These are phyloP conservation scores for Bombus waltoni DNA, from an alignment of 1,140 invertebrate species.

Conservation along the genomic window DNA sequence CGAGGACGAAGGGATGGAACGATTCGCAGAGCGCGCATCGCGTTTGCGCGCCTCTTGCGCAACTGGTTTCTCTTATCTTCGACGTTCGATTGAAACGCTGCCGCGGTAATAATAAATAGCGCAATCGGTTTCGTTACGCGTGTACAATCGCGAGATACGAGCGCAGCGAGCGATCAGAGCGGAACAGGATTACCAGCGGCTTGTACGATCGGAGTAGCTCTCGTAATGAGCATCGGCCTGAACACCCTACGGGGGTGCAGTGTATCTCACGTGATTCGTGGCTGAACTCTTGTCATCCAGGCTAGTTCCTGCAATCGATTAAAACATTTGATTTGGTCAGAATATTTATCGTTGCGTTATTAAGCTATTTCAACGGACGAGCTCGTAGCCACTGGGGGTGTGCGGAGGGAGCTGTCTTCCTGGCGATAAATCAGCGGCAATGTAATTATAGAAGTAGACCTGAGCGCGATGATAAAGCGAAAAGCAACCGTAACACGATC, in stretches of 20 bases:
- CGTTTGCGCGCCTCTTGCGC: no score
- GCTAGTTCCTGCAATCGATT: constrained; percentile 48
- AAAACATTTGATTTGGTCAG: constrained; percentile 41
- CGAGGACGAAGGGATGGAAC: background rate
- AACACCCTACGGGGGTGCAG: constrained; percentile 38
- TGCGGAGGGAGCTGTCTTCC: constrained; percentile 17
- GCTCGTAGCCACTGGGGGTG: constrained; percentile 12
- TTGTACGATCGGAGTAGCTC: constrained; percentile 43
- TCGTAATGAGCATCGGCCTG: constrained; percentile 45
- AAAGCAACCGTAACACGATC: background rate
- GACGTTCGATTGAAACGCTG: constrained; percentile 22
- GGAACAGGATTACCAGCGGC: constrained; percentile 9
- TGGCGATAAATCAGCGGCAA: constrained; percentile 40
- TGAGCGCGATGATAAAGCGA: constrained; percentile 24
- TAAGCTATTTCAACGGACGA: constrained; percentile 39
- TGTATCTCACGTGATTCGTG: constrained; percentile 45
- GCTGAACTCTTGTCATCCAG: constrained; percentile 36
- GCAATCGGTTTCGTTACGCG: constrained; percentile 32
- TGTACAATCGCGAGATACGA: constrained; percentile 5
- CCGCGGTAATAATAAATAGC: constrained; percentile 38
- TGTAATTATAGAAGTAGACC: constrained; percentile 43
- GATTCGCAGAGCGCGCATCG: background rate
- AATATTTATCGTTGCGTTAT: constrained; percentile 50
- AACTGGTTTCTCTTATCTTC: constrained; percentile 15
- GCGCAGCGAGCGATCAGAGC: background rate